Evolutionary conservation across 2,888 invertebrate species (phyloP).

Genomic region (Parelbella ahira): DNA sequence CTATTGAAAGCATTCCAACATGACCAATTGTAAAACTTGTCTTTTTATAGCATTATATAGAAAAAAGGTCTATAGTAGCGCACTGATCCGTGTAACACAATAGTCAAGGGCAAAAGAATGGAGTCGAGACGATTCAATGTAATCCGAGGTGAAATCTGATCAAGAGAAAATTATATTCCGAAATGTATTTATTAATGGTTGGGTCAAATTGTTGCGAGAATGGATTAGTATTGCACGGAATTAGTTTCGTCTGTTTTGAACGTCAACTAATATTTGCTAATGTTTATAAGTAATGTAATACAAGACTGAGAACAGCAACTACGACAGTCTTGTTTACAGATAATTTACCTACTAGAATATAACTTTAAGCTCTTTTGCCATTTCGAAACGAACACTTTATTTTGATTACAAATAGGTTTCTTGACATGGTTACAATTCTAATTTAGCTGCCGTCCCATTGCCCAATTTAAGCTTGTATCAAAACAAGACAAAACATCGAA

Average conservation of each 20-base stretch:
- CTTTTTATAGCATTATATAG: too few relatives aligned
- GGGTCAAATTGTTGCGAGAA: background rate
- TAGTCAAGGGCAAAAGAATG: slow-evolving; percentile 13
- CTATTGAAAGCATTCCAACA: background rate
- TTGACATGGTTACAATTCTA: too few relatives aligned
- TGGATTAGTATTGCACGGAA: slow-evolving; percentile 9
- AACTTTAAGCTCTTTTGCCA: too few relatives aligned
- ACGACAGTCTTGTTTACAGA: too few relatives aligned
- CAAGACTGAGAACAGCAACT: too few relatives aligned
- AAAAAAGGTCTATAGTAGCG: slow-evolving; percentile 6
- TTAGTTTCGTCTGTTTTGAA: slow-evolving; percentile 4
- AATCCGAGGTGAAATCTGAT: slow-evolving; percentile 21
- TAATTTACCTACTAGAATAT: background rate
- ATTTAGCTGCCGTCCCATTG: too few relatives aligned
- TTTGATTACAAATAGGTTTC: too few relatives aligned
- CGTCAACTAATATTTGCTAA: slow-evolving; percentile 8
- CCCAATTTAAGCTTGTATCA: too few relatives aligned
- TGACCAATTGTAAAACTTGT: too few relatives aligned
- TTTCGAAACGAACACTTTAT: too few relatives aligned
- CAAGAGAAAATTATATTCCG: slow-evolving; percentile 21
- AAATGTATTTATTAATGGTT: slow-evolving; percentile 16
- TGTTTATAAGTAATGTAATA: background rate
- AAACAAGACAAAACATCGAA: background rate
- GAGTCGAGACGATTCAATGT: slow-evolving; percentile 11
- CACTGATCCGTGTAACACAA: slow-evolving; percentile 12